Base-by-base conservation (phyloP, 2,888 invertebrate genomes). In the Parnassius apollo region DNA sequence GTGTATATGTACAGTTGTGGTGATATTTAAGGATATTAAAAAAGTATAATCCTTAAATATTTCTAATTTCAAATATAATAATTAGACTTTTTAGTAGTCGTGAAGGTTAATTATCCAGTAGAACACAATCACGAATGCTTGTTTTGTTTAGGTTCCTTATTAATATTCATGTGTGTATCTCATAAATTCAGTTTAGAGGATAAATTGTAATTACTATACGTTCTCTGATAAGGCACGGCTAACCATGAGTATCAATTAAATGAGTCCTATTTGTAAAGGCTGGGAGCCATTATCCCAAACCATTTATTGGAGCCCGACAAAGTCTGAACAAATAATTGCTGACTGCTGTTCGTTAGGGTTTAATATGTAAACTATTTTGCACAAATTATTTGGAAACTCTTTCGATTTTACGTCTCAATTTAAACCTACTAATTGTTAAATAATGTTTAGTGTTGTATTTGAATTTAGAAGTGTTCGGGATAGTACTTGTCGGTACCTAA, bases 191-290 rank as follows among this genome's bases (percentile, higher is more conserved):
- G 55, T 49, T 59, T 42, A 8, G 42, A 45, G 51, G 45, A 35
- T 44, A 55, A 54, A 59, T 62, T 55, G 62, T 53, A 58, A 62
- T 58, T 59, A 55, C 44, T 59, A 45, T 62, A 59, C 56, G 58
- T 51, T 49, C 55, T 35, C 62, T 45, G 62, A 62, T 62, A 62
- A 62, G 62, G 59, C 58, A 62, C 62, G 62, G 13, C 50, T 53
- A 50, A 58, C 62, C 58, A 62, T 62, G 62, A 59, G 58, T 55
- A 59, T 62, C 62, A 59, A 62, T 62, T 62, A 62, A 62, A 62
- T 55, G 62, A 58, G 48, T 62, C 58, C 62, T 59, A 62, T 62
- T 62, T 62, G 62, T 59, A 62, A 53, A 58, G 55, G 54, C 55
- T 50, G 58, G 58, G 46, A 45, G 50, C 62, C 58, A 62, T 62